Evolutionary conservation across 2,888 invertebrate species (phyloP).

Genomic region (Ectobius pallidus): DNA sequence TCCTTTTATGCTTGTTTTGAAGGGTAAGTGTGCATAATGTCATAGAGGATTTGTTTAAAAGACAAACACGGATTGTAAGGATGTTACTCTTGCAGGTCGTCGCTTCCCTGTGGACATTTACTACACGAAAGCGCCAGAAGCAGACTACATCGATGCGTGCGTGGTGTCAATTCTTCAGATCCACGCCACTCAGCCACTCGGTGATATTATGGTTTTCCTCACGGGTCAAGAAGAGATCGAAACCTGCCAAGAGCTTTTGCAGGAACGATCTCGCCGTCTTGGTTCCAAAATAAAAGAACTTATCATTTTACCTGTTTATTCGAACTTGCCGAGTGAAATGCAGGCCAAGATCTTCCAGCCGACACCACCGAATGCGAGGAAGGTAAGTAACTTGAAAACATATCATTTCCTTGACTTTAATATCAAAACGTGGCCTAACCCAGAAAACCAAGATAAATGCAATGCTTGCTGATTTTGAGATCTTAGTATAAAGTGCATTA

Average conservation of each 20-base stretch:
- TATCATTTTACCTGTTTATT: slow-evolving; percentile 94
- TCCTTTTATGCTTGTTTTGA: too few relatives aligned
- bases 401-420: too few relatives aligned
- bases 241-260: slow-evolving; percentile 85
- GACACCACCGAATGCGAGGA: slow-evolving; percentile 94
- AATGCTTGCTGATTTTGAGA: too few relatives aligned
- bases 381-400: too few relatives aligned
- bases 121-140: slow-evolving; percentile 99
- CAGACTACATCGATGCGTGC: slow-evolving; percentile 97
- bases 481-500: too few relatives aligned
- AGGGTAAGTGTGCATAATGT: too few relatives aligned
- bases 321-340: slow-evolving; percentile 98
- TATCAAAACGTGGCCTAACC: too few relatives aligned
- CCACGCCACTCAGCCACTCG: slow-evolving; percentile 94
- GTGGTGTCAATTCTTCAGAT: slow-evolving; percentile 98
- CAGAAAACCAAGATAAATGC: too few relatives aligned
- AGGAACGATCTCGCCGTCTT: slow-evolving; percentile 88
- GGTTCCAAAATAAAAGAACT: slow-evolving; percentile 94
- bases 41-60: too few relatives aligned
- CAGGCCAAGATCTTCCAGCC: slow-evolving; percentile 99
- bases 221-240: slow-evolving; percentile 92
- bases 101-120: slow-evolving; percentile 98
- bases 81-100: slow-evolving; percentile 65
- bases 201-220: slow-evolving; percentile 95
- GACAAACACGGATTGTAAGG: too few relatives aligned